Conservation (phyloP, 2,888 invertebrate species). For the Microplitis deprimator region DNA sequence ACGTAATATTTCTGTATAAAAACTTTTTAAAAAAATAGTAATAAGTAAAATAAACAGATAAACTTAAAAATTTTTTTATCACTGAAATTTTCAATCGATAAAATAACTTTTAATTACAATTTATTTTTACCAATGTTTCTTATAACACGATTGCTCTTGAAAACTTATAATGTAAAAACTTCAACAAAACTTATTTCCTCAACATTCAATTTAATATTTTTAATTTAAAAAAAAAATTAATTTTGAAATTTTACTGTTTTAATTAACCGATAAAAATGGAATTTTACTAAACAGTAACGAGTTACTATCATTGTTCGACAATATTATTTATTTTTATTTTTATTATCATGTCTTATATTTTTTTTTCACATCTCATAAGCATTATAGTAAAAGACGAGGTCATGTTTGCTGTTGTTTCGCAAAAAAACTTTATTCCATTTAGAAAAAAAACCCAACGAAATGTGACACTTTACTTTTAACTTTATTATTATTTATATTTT, state of each 20-base stretch:
- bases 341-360: not conserved
- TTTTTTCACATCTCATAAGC: not conserved
- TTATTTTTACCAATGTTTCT: not conserved
- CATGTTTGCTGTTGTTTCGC: not conserved
- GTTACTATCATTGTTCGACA: not conserved
- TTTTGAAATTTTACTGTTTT: not conserved
- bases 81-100: not conserved
- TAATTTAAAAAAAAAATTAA: not conserved
- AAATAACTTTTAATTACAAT: not conserved
- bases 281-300: not conserved
- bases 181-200: not conserved
- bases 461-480: constrained; percentile 3
- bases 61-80: not conserved
- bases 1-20: not conserved
- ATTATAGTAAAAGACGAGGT: not conserved
- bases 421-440: not conserved
- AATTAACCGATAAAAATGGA: not conserved
- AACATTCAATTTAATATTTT: not conserved
- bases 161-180: not conserved
- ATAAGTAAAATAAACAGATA: not conserved
- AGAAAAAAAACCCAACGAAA: not conserved
- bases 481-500: not conserved
- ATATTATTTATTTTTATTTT: not conserved
- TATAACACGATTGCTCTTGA: not conserved
- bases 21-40: not conserved